Evolutionary conservation across 1,140 invertebrate genomes (phyloP).

Genomic region (Brachionus paranguensis): DNA sequence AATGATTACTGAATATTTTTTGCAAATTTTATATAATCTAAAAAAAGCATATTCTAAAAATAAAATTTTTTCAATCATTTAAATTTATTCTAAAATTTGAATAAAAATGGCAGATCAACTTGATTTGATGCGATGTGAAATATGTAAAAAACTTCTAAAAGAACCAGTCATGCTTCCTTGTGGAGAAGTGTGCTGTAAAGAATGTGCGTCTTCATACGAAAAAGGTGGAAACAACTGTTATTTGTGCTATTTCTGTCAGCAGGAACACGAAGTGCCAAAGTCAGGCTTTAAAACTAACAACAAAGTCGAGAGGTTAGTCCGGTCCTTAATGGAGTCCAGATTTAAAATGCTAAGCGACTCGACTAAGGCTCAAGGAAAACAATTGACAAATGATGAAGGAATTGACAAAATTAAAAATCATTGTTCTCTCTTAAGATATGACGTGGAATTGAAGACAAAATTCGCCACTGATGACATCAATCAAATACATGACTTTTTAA

Average conservation of each 20-base stretch:
- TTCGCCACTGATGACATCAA: not conserved
- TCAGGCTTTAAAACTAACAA: not conserved
- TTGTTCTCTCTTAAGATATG: not conserved
- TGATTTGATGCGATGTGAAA: not conserved
- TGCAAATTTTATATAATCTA: not conserved
- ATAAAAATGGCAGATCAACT: not conserved
- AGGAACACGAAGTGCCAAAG: not conserved
- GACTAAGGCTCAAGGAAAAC: not conserved
- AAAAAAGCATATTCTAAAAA: not conserved
- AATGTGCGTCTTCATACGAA: not conserved
- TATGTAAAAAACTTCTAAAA: not conserved
- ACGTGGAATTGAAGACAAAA: constrained; percentile 4
- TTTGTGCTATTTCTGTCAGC: not conserved
- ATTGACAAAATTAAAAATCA: constrained; percentile 5
- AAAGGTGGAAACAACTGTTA: not conserved
- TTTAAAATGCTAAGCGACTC: not conserved
- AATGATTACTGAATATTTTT: no score
- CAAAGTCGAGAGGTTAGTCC: not conserved
- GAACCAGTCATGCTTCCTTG: not conserved
- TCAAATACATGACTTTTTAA: not conserved
- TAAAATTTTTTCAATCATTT: not conserved
- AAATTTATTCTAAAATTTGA: not conserved
- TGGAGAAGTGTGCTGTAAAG: not conserved
- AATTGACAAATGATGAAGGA: not conserved
- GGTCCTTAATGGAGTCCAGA: not conserved